Percentiles rank a stretch among this genome's conserved stretches.
phyloP scores from a whole-genome alignment of 2,113 vertebrate genomes.

The Hassar affinis region DNA sequence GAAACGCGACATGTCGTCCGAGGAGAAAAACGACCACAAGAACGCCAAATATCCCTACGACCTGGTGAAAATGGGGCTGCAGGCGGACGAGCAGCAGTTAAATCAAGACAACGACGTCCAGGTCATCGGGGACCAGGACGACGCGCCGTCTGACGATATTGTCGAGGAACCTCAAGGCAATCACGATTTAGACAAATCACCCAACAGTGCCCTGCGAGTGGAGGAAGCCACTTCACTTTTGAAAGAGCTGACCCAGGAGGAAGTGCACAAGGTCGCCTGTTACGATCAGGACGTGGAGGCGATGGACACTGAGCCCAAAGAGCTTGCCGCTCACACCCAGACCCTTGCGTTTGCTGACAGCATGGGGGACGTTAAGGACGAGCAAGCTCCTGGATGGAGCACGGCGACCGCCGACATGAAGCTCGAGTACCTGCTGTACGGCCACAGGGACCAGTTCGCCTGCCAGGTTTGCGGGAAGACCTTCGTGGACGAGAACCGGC shows the following conservation, averaged over 20 bases:
- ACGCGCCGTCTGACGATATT: conserved; percentile 80
- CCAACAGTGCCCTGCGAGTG: conserved; percentile 82
- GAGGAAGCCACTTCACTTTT: conserved; percentile 87
- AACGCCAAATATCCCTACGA: conserved; percentile 77
- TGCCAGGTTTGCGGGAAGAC: conserved; percentile 88
- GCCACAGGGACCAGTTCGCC: conserved; percentile 91
- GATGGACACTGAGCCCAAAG: conserved; percentile 84
- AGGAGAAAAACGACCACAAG: conserved; percentile 77
- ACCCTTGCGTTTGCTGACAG: conserved; percentile 89
- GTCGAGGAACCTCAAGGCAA: conserved; percentile 81
- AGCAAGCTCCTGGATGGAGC: conserved; percentile 82
- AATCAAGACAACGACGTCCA: conserved; percentile 83
- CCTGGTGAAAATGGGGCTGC: conserved; percentile 80
- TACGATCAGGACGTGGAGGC: conserved; percentile 96
- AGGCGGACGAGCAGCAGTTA: conserved; percentile 76
- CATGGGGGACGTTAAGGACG: conserved; percentile 87
- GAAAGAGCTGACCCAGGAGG: conserved; percentile 93
- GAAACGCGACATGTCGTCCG: conserved; percentile 87
- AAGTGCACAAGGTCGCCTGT: conserved; percentile 94
- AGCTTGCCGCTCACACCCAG: conserved; percentile 86
- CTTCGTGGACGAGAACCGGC: conserved; percentile 87
- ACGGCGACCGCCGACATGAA: conserved; percentile 91
- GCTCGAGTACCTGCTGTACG: conserved; percentile 94
- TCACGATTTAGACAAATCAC: conserved; percentile 84
- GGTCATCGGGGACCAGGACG: conserved; percentile 92